Evolutionary conservation across 2,888 invertebrate species (phyloP).

Genomic region (Lepidonotus clava): DNA sequence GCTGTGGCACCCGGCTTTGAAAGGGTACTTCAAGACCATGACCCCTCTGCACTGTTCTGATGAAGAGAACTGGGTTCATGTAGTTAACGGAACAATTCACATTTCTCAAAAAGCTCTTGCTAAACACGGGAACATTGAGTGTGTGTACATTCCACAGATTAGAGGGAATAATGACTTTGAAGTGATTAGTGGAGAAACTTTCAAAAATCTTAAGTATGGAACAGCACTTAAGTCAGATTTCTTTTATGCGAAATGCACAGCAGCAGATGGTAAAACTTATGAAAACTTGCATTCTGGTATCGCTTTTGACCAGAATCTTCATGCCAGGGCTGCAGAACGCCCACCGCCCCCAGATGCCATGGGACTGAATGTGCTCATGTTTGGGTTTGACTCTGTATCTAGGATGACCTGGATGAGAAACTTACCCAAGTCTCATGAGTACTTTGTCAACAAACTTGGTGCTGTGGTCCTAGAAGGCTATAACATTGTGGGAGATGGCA

Average conservation of each 20-base stretch:
- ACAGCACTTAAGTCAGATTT: conserved; percentile 72
- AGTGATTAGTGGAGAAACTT: not conserved
- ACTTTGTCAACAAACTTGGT: conserved; percentile 69
- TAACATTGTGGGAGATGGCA: conserved; percentile 56
- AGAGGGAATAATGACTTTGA: not conserved
- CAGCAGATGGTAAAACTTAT: conserved; percentile 82
- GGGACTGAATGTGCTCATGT: conserved; percentile 88
- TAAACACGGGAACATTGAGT: not conserved
- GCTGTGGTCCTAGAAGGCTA: conserved; percentile 64
- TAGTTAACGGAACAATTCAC: not conserved
- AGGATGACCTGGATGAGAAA: conserved; percentile 82
- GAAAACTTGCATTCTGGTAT: conserved; percentile 85
- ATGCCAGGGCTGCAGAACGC: not conserved
- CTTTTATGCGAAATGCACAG: conserved; percentile 74
- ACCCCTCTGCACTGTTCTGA: not conserved
- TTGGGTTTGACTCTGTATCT: conserved; percentile 94
- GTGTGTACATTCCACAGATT: not conserved
- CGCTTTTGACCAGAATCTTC: conserved; percentile 61
- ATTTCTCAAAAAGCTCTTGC: not conserved
- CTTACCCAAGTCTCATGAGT: conserved; percentile 70
- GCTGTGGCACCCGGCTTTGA: not conserved
- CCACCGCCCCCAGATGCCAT: conserved; percentile 79
- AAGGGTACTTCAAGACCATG: not conserved
- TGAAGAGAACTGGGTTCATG: conserved; percentile 23
- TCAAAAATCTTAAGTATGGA: conserved; percentile 63